Percentiles rank a stretch among this genome's conserved stretches.
Conservation (phyloP, 2,113 vertebrate species). For the Lichenostomus cassidix region DNA sequence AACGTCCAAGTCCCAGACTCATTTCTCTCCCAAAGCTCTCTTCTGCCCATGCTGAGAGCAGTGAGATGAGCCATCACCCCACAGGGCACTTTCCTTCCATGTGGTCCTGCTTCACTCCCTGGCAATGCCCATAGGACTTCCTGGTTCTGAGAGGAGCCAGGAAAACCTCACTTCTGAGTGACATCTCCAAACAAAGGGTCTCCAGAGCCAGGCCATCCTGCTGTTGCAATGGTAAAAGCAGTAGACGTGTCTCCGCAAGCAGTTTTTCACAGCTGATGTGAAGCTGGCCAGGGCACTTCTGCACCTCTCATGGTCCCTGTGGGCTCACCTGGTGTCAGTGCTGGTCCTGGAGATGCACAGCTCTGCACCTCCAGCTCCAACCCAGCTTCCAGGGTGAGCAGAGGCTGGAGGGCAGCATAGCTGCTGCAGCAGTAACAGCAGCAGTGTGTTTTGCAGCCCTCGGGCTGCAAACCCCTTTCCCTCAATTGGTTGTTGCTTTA, state of each 20-base stretch:
- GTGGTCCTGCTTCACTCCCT: background rate
- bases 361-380: background rate
- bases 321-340: background rate
- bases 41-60: background rate
- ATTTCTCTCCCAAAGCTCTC: rapidly evolving
- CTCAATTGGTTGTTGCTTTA: rapidly evolving
- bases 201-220: background rate
- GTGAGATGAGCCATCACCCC: background rate
- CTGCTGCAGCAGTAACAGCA: background rate
- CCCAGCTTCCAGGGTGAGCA: background rate
- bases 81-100: rapidly evolving
- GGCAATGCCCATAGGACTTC: background rate
- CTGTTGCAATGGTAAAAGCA: background rate
- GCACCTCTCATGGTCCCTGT: rapidly evolving
- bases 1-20: background rate
- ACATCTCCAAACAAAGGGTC: background rate
- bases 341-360: background rate
- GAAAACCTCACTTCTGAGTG: background rate
- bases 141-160: background rate
- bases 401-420: background rate
- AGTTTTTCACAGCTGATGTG: background rate
- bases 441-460: background rate
- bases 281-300: background rate
- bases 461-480: background rate
- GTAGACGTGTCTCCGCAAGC: background rate